Base-by-base conservation (phyloP, 2,888 invertebrate species). In the Parascotia fuliginaria region DNA sequence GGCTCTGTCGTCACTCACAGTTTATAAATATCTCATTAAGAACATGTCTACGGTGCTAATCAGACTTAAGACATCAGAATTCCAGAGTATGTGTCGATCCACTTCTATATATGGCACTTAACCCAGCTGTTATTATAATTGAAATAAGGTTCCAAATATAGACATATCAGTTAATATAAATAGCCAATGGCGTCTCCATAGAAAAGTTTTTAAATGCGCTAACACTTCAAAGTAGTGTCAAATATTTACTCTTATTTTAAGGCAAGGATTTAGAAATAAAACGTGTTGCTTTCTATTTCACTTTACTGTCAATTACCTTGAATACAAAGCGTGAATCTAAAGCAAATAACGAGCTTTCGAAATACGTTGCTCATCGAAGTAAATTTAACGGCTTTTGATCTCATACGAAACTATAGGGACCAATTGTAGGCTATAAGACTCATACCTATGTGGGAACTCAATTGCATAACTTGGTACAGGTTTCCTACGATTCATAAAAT, bases 301-400 rank as follows among this genome's bases (percentile, higher is more conserved):
- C 19, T 44, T 59, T 33, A 29, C 46, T 52, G 24, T 24, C 29
- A 47, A 61, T 47, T 51, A 46, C 34, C 51, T 33, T 32, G 11
- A 11, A 44, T 15, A 60, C 34, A 63, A 63, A 44, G 38, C 43
- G 36, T 57, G 34, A 33, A 43, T 15, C 5, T 14, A 19, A 43
- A 39, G 3, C 11, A 31, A 41, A 45, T 39, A 3, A 19, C 48
- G 29, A 27, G 2, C 2, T 39, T 24, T 32, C 45, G 3, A 15
- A 36, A 50, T 4, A 28, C 9, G 31, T 13, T 13, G 31, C 31
- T 13, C 31, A 37, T 60, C 13, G n/a, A 13, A 43, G 12, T 36
- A 36, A 19, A 36, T 19, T 24, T 38, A 43, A 33, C 42, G 29
- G 47, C 38, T 11, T 3, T 24, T 0, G 24, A 36, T 31, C 7